These are phyloP conservation scores for Drepanosiphum platanoidis DNA, from an alignment of 2,888 invertebrate species.

Conservation along the genomic window DNA sequence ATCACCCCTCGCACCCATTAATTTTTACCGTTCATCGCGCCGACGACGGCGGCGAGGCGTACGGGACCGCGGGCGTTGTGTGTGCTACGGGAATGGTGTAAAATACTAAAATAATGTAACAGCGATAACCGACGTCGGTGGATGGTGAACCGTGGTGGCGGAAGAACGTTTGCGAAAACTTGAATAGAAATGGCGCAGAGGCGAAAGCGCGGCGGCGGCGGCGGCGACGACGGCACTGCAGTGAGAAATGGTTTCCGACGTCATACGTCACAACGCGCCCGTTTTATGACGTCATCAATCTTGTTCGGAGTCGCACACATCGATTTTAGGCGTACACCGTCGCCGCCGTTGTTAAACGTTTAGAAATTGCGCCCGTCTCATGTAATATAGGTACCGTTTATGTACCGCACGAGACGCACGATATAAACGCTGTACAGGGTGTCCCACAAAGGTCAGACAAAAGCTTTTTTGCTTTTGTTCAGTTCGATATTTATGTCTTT, in stretches of 20 bases:
- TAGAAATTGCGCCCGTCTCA: neutral
- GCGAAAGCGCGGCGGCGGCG: neutral
- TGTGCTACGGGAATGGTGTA: too few relatives aligned
- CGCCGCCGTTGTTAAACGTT: constrained; percentile 7
- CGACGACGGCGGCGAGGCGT: neutral
- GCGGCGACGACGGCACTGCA: neutral
- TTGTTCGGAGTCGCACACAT: constrained; percentile 31
- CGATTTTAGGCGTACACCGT: constrained; percentile 23
- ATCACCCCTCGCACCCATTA: neutral
- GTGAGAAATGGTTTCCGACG: constrained; percentile 32
- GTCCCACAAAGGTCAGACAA: too few relatives aligned
- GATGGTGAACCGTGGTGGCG: neutral
- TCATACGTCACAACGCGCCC: constrained; percentile 43
- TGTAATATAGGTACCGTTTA: neutral
- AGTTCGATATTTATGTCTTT: too few relatives aligned
- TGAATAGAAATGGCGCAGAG: constrained; percentile 3
- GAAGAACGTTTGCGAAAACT: neutral
- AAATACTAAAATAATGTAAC: too few relatives aligned
- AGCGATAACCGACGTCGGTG: too few relatives aligned
- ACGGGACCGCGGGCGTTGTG: neutral
- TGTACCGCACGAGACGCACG: neutral
- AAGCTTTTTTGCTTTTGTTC: too few relatives aligned
- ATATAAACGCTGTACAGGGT: too few relatives aligned
- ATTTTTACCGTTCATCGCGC: neutral
- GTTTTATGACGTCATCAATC: constrained; percentile 57